Evolutionary conservation across 2,888 invertebrate genomes (phyloP).

Genomic region (Drosophila nr. perissopoda): DNA sequence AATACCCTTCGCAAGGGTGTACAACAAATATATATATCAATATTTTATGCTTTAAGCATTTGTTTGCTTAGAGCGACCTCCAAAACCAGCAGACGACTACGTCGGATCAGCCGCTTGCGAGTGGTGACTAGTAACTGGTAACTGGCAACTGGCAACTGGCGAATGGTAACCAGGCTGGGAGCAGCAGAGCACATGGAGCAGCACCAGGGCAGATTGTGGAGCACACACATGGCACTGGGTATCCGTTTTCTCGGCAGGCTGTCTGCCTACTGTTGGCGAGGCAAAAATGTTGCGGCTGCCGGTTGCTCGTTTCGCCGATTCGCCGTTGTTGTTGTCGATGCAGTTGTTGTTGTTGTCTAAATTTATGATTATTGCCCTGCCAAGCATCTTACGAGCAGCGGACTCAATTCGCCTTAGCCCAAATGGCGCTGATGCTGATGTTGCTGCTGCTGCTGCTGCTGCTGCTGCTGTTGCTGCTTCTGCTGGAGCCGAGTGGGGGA

Average conservation of each 20-base stretch:
- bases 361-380: constrained; percentile 80
- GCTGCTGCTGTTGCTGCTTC: constrained; percentile 4
- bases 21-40: constrained; percentile 55
- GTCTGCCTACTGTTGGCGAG: constrained; percentile 69
- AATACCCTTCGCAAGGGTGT: neutral
- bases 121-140: constrained; percentile 12
- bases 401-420: constrained; percentile 79
- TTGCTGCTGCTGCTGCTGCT: constrained; percentile 10
- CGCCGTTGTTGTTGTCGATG: constrained; percentile 16
- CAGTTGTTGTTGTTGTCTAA: constrained; percentile 72
- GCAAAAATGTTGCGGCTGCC: constrained; percentile 69
- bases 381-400: constrained; percentile 78
- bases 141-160: constrained; percentile 17
- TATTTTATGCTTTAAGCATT: constrained; percentile 79
- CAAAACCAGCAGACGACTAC: constrained; percentile 62
- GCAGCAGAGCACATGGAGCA: constrained; percentile 33
- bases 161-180: constrained; percentile 37
- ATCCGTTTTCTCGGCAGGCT: constrained; percentile 56
- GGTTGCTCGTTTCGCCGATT: constrained; percentile 41
- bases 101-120: constrained; percentile 44
- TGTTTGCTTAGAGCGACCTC: constrained; percentile 81
- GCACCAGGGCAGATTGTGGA: constrained; percentile 16
- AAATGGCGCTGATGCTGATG: constrained; percentile 43
- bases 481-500: constrained; percentile 59
- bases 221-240: constrained; percentile 36